Evolutionary conservation across 92 coral and sea anemone genomes (phyloP).

Genomic region (Isaurus tuberculatus): DNA sequence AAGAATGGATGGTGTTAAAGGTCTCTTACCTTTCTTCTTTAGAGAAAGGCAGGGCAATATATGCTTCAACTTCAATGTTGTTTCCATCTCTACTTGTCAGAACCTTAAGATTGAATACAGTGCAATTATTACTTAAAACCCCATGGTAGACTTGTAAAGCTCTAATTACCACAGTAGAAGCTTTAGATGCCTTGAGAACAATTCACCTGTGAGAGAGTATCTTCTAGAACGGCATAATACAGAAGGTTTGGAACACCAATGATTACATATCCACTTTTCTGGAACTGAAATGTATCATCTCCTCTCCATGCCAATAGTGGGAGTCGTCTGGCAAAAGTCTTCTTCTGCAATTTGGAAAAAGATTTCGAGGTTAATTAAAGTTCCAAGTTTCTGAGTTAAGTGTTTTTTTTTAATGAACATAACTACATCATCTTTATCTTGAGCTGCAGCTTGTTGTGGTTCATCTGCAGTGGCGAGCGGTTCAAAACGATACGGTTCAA

Average conservation of each 20-base stretch:
- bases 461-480: no score
- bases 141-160: neutral
- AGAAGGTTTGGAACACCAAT: slow-evolving; percentile 76
- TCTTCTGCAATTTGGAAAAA: slow-evolving; percentile 43
- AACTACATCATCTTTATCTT: neutral
- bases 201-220: slow-evolving; percentile 67
- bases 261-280: slow-evolving; percentile 57
- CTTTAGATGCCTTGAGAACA: neutral
- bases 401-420: neutral
- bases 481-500: no score
- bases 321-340: slow-evolving; percentile 60
- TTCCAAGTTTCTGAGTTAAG: neutral
- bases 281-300: slow-evolving; percentile 30
- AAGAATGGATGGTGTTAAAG: neutral
- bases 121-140: neutral
- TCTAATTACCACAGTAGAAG: neutral
- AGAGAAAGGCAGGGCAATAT: slow-evolving; percentile 58
- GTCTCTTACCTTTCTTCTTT: slow-evolving; percentile 62
- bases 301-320: slow-evolving; percentile 37
- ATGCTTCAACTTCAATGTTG: slow-evolving; percentile 28
- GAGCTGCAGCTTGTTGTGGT: no score
- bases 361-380: neutral
- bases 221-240: slow-evolving; percentile 63
- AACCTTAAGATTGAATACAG: slow-evolving; percentile 46
- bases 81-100: slow-evolving; percentile 46